Base-by-base conservation (phyloP, 2,888 invertebrate species). In the Limulus polyphemus region DNA sequence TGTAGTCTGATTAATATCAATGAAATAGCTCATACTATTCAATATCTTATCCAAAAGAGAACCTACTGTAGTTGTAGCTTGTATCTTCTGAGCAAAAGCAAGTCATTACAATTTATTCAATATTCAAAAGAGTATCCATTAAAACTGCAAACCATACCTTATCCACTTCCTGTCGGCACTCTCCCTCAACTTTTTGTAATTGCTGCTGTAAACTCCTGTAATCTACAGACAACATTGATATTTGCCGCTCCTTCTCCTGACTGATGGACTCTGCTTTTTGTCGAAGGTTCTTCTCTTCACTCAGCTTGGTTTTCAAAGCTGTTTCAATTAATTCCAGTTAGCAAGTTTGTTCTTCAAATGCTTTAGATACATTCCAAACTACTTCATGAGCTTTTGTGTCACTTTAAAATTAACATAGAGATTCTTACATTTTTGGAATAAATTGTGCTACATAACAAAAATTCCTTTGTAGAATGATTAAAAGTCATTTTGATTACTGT, bases 181-280 rank as follows among this genome's bases (percentile, higher is more conserved):
- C 93, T n/a, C 88, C 88, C 77, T 94, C 92, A 11, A 93, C 78
- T 74, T 91, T 90, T 74, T 91, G 88, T 67, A 94, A 77, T 62
- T 78, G 77, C 74, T 92, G 88, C 74, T 91, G 90, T 73, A 93
- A 87, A 79, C 94, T 94, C n/a, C 91, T 81, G 75, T 93, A 89
- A 78, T 97, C 97, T 2, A 97, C 92, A 17, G 88, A 88, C 49
- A 95, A 80, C 88, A 94, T 94, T 12, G 90, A 93, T 75, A 93
- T 88, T 77, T 93, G 91, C 0, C 95, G 82, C 75, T 97, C 95
- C 72, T 90, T 89, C 75, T 94, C 93, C 77, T 97, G 90, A 14
- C 74, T 68, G 13, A 70, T 69, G n/a, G 71, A 70, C 75, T 97
- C 95, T 0, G 90, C 86, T 70, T 88, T 86, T 74, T 91, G 90